phyloP scores from a whole-genome alignment of 2,888 invertebrate genomes.

The Dugesia japonica region DNA sequence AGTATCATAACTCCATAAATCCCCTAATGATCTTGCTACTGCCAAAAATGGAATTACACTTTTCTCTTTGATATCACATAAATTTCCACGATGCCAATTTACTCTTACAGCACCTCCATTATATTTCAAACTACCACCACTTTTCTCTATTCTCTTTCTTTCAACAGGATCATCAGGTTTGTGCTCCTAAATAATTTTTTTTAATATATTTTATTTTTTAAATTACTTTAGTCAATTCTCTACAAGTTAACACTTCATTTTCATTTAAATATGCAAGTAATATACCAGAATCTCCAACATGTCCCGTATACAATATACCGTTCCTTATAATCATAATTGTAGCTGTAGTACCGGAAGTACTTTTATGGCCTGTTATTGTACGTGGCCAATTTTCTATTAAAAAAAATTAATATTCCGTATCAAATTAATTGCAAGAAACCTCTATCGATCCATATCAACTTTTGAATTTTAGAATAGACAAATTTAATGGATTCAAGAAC shows the following conservation, averaged over 20 bases:
- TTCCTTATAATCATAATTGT: conserved; percentile 80
- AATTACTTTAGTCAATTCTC: not conserved
- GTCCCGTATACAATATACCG: conserved; percentile 79
- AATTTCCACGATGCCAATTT: conserved; percentile 76
- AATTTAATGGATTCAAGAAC: conserved; percentile 78
- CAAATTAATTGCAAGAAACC: conserved; percentile 53
- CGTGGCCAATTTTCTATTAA: conserved; percentile 64
- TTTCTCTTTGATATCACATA: conserved; percentile 67
- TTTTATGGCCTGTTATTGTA: conserved; percentile 79
- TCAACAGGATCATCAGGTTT: conserved; percentile 78
- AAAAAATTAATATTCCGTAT: too few species aligned
- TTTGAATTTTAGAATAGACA: conserved; percentile 84
- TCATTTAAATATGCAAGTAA: conserved; percentile 58
- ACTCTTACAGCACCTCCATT: conserved; percentile 77
- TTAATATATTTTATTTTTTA: not conserved
- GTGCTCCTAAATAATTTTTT: too few species aligned
- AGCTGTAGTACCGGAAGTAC: conserved; percentile 91
- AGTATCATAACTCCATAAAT: conserved; percentile 90
- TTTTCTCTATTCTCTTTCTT: conserved; percentile 60
- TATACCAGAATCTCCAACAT: conserved; percentile 94
- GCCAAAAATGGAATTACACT: conserved; percentile 63
- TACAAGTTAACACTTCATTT: not conserved
- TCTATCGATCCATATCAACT: conserved; percentile 90
- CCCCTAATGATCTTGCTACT: conserved; percentile 82
- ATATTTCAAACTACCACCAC: conserved; percentile 52